Conservation (phyloP, 1,140 invertebrate genomes). For the Adelges cooleyi region DNA sequence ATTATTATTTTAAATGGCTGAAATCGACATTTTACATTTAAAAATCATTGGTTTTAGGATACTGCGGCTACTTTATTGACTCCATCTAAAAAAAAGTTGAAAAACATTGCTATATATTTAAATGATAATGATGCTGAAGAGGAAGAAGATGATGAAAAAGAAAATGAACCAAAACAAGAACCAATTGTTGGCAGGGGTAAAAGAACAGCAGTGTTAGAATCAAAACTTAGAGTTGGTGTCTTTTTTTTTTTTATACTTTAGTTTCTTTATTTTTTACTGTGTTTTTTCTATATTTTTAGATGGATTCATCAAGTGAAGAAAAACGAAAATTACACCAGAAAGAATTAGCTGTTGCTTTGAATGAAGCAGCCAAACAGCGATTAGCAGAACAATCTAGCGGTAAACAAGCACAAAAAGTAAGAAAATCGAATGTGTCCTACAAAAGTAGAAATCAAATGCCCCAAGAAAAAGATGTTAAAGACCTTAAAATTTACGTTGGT, state of each 20-base stretch:
- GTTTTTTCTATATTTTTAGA: constrained; percentile 36
- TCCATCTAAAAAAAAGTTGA: constrained; percentile 87
- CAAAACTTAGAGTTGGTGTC: constrained; percentile 67
- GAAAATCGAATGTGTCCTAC: constrained; percentile 92
- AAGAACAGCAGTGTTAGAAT: constrained; percentile 87
- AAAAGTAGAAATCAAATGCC: constrained; percentile 87
- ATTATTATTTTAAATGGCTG: too few relatives aligned
- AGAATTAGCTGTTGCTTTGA: constrained; percentile 79
- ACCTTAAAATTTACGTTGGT: constrained; percentile 92
- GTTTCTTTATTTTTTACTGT: neutral
- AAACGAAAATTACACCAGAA: constrained; percentile 95
- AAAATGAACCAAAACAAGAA: constrained; percentile 45
- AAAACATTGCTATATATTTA: constrained; percentile 91
- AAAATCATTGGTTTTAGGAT: too few relatives aligned
- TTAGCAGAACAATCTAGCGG: constrained; percentile 73
- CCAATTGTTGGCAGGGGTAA: constrained; percentile 57
- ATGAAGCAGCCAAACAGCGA: constrained; percentile 83
- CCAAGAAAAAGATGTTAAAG: constrained; percentile 80
- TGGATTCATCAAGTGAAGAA: constrained; percentile 92
- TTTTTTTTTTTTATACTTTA: neutral
- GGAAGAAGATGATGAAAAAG: constrained; percentile 56
- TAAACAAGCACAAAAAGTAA: constrained; percentile 78
- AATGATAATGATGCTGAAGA: constrained; percentile 88
- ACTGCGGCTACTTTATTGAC: constrained; percentile 77
- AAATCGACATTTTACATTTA: too few relatives aligned